Evolutionary conservation across 2,113 vertebrate species (phyloP), one percentile per base, ranked within the genome.

Genomic region (Esox niger): DNA sequence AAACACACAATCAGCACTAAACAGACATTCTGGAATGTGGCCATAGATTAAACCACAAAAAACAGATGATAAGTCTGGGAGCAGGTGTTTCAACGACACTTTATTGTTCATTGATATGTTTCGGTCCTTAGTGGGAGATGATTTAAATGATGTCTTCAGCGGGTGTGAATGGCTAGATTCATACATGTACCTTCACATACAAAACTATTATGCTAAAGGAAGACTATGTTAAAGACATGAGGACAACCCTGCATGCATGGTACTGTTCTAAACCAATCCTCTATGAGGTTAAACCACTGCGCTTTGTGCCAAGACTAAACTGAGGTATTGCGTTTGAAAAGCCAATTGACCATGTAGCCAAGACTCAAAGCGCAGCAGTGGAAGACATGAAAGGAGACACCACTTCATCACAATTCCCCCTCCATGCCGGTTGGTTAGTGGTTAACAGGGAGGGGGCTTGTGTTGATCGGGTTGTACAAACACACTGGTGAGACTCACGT

Each of bases 401-500:
- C 32, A 33, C 21, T 1, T 67, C 59, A 69, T n/a, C 47, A 55
- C 66, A n/a, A n/a, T n/a, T n/a, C n/a, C n/a, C n/a, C 10, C 2
- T 58, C 62, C 43, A 68, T 43, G 56, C 21, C 30, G 47, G 33
- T 27, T 35, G 56, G 56, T 30, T 49, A 49, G 47, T 56, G 20
- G 21, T 29, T 61, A 31, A 10, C 10, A 38, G 33, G 8, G 23
- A 10, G 26, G 8, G 35, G 10, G 35, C 9, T 6, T 47, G 43
- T 27, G 7, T 47, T 6, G 29, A 27, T 1, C 6, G 11, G 56
- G 27, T 5, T 46, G 25, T 46, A 25, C 30, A 13, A 23, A 35
- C 38, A 43, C 38, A 43, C 38, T 43, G 25, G 30, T 7, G 64
- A 74, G 46, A 85, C 90, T 91, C 79, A 91, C 90, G 21, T 89